Percentiles rank a stretch among this genome's conserved stretches.
phyloP scores from a whole-genome alignment of 2,888 invertebrate species.

The Lepidocyrtinus sp. region DNA sequence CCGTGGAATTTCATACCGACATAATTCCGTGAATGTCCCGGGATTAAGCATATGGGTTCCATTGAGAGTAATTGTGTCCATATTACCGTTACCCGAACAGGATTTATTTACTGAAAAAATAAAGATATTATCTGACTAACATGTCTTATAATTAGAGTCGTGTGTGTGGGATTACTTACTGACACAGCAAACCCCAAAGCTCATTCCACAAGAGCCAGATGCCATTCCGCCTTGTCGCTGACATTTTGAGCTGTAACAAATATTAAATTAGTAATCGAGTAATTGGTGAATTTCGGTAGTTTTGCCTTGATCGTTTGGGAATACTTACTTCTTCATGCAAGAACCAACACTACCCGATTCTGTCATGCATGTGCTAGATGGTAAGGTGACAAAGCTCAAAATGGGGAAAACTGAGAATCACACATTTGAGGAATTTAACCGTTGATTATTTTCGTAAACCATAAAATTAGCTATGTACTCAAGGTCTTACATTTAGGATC shows the following conservation, averaged over 20 bases:
- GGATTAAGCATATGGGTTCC: slow-evolving; percentile 60
- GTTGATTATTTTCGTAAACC: not conserved
- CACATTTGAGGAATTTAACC: not conserved
- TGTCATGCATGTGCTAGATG: slow-evolving; percentile 40
- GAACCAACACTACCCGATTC: slow-evolving; percentile 43
- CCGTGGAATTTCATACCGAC: slow-evolving; percentile 62
- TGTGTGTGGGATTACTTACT: no score
- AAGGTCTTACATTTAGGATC: slow-evolving; percentile 24
- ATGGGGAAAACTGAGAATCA: slow-evolving; percentile 47
- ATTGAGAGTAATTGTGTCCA: slow-evolving; percentile 52
- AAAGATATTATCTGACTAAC: no score
- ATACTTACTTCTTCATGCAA: slow-evolving; percentile 52
- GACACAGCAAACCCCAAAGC: slow-evolving; percentile 64
- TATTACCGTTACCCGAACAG: slow-evolving; percentile 46
- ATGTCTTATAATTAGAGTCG: no score
- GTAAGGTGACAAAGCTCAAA: slow-evolving; percentile 52
- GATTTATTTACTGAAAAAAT: slow-evolving; percentile 52
- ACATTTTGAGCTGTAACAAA: slow-evolving; percentile 43
- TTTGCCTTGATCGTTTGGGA: not conserved
- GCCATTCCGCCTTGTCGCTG: slow-evolving; percentile 32
- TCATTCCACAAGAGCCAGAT: slow-evolving; percentile 56
- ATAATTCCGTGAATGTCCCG: slow-evolving; percentile 41
- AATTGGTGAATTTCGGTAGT: not conserved
- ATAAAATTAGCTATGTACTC: not conserved
- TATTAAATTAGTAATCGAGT: not conserved